Conservation (phyloP, 2,113 vertebrate species). For the Hucho hucho region DNA sequence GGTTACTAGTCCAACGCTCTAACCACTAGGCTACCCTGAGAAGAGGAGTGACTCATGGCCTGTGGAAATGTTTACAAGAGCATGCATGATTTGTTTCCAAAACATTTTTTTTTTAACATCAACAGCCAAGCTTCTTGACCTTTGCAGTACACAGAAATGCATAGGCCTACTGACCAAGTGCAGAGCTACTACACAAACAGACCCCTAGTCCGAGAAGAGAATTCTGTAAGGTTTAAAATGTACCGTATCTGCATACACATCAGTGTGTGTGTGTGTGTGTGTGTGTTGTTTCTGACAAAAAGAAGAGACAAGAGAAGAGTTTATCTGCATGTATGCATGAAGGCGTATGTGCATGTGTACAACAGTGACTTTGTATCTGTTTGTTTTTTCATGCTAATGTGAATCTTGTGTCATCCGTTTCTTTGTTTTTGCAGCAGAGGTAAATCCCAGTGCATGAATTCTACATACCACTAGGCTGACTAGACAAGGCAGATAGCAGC, state of each 20-base stretch:
- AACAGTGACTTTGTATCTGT: slow-evolving; percentile 1
- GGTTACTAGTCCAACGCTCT: no score
- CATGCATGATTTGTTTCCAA: slow-evolving; percentile 52
- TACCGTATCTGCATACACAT: no score
- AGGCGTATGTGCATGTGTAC: no score
- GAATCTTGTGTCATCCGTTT: slow-evolving; percentile 23
- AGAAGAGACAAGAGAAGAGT: slow-evolving; percentile 22
- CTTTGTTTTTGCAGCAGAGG: slow-evolving; percentile 18
- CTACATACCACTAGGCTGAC: slow-evolving; percentile 43
- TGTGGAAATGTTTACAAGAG: slow-evolving; percentile 72
- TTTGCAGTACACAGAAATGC: slow-evolving; percentile 30
- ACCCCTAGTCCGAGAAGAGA: background rate
- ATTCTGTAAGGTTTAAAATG: no score
- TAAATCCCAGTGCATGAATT: slow-evolving; percentile 48
- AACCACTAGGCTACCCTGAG: no score
- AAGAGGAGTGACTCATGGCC: slow-evolving; percentile 55
- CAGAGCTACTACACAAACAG: background rate
- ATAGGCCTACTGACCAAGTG: background rate
- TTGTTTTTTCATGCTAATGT: slow-evolving; percentile 26
- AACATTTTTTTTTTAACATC: slow-evolving; percentile 63
- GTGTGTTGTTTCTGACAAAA: background rate
- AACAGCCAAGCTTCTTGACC: slow-evolving; percentile 52
- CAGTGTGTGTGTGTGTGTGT: slow-evolving; percentile 30
- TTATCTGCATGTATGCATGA: slow-evolving; percentile 15
- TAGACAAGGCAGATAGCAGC: slow-evolving; percentile 15